Evolutionary conservation across 2,797 vertebrate genomes (phyloP).

Genomic region (Tapera naevia): DNA sequence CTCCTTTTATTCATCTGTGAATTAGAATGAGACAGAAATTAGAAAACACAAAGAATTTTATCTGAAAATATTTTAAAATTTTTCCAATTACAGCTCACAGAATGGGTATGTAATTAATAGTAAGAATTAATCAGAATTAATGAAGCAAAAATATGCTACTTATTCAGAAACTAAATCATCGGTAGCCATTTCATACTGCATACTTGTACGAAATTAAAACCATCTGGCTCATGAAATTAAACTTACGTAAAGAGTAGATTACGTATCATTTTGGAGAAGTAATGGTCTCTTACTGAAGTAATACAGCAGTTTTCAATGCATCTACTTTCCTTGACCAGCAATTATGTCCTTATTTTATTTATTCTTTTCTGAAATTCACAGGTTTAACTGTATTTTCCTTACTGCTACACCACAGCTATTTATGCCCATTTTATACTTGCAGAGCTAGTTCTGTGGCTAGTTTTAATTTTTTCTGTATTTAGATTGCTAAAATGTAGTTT

Average conservation of each 20-base stretch:
- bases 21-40: background rate
- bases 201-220: conserved; percentile 20
- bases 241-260: background rate
- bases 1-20: background rate
- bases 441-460: background rate
- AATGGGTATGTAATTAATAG: background rate
- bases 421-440: background rate
- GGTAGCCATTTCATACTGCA: conserved; percentile 20
- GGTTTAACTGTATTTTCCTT: background rate
- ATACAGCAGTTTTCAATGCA: conserved; percentile 27
- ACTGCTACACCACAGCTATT: background rate
- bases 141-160: conserved; percentile 18
- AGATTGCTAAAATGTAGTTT: background rate
- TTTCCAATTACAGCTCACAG: background rate
- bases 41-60: background rate
- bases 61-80: background rate
- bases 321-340: background rate
- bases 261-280: background rate
- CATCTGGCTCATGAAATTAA: background rate
- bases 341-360: background rate
- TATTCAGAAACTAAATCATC: conserved; percentile 7
- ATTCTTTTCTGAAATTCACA: background rate
- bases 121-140: conserved; percentile 22
- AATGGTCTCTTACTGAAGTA: conserved; percentile 25
- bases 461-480: background rate